These are phyloP conservation scores for Procavia capensis DNA, from an alignment of 2,113 vertebrate species.

Conservation along the genomic window DNA sequence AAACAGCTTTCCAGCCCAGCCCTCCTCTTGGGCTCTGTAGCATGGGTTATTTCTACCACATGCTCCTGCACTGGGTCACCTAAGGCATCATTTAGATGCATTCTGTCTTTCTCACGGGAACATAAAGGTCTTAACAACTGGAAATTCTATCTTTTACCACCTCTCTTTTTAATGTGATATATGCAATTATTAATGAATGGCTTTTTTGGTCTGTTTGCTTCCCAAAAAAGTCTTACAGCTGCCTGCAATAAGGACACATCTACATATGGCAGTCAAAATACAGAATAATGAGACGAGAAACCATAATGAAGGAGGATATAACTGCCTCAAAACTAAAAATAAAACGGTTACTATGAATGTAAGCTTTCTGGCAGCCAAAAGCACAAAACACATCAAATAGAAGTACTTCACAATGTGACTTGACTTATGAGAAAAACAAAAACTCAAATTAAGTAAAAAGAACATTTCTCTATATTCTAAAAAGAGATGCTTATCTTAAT, in stretches of 20 bases:
- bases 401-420: background rate
- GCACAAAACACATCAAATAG: background rate
- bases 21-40: background rate
- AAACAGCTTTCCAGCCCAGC: background rate
- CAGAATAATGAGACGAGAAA: background rate
- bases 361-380: background rate
- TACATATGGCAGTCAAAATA: background rate
- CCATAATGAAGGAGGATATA: background rate
- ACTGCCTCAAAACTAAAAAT: background rate
- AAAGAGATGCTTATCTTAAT: constrained; percentile 1
- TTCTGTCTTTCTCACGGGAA: background rate
- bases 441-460: background rate
- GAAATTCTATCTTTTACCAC: background rate
- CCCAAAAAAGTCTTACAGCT: background rate
- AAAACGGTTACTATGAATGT: background rate
- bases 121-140: background rate
- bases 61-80: background rate
- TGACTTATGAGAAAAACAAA: background rate
- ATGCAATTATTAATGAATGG: background rate
- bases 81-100: background rate
- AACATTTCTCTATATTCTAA: background rate
- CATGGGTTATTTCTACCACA: no score
- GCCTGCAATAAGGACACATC: background rate
- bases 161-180: background rate
- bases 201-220: background rate